phyloP scores from a whole-genome alignment of 2,888 invertebrate genomes.

The Griposia aprilina region DNA sequence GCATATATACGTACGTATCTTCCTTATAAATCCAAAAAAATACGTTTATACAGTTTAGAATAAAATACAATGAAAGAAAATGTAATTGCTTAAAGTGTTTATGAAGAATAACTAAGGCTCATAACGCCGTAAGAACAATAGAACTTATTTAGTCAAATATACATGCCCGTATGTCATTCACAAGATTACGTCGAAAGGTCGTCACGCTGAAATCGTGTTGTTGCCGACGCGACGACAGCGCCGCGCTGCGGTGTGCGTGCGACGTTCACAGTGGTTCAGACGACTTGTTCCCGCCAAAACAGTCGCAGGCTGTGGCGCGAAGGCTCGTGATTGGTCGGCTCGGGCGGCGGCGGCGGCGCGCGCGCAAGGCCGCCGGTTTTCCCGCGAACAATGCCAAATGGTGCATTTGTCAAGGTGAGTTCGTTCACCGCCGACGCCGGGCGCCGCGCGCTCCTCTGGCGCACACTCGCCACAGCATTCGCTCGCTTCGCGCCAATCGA shows the following conservation, averaged over 20 bases:
- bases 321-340: slow-evolving; percentile 85
- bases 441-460: slow-evolving; percentile 77
- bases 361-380: slow-evolving; percentile 90
- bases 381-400: slow-evolving; percentile 91
- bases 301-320: slow-evolving; percentile 89
- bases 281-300: slow-evolving; percentile 85
- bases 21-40: neutral
- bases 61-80: neutral
- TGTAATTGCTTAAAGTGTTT: neutral
- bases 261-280: slow-evolving; percentile 71
- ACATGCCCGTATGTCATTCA: slow-evolving; percentile 78
- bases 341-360: slow-evolving; percentile 81
- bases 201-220: slow-evolving; percentile 78
- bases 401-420: slow-evolving; percentile 91
- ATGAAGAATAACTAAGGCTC: slow-evolving; percentile 18
- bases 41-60: neutral
- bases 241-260: slow-evolving; percentile 75
- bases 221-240: slow-evolving; percentile 75
- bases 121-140: slow-evolving; percentile 56
- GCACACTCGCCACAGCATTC: slow-evolving; percentile 83
- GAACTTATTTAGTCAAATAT: slow-evolving; percentile 59
- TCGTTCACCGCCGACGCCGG: slow-evolving; percentile 90
- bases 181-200: slow-evolving; percentile 80
- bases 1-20: neutral
- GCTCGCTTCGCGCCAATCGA: slow-evolving; percentile 83